Evolutionary conservation across 1,140 invertebrate species (phyloP).

Genomic region (Adelges cooleyi): DNA sequence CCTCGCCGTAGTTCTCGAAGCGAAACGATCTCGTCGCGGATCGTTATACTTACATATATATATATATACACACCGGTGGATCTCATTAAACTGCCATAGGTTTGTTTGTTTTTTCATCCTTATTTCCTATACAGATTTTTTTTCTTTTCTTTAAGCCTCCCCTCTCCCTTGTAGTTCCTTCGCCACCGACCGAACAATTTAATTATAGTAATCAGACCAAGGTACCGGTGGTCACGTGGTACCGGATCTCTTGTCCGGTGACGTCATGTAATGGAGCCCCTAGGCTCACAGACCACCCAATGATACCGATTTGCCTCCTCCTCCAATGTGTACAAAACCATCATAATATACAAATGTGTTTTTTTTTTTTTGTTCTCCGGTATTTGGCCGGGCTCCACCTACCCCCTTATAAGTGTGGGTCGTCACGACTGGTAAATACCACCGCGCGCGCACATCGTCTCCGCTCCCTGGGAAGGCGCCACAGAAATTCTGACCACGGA

Average conservation of each 20-base stretch:
- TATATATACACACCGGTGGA: neutral
- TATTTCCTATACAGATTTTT: neutral
- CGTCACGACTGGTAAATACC: slow-evolving; percentile 23
- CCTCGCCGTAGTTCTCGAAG: neutral
- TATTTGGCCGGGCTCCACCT: neutral
- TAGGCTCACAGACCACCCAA: slow-evolving; percentile 22
- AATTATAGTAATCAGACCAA: slow-evolving; percentile 28
- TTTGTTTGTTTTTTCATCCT: slow-evolving; percentile 23
- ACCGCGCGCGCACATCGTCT: neutral
- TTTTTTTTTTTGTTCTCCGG: neutral
- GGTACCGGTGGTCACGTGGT: slow-evolving; percentile 22
- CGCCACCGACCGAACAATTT: slow-evolving; percentile 2
- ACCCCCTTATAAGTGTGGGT: slow-evolving; percentile 19
- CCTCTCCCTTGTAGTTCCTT: neutral
- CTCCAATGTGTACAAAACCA: neutral
- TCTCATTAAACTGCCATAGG: slow-evolving; percentile 21
- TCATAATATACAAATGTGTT: neutral
- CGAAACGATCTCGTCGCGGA: slow-evolving; percentile 22
- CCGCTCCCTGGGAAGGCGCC: slow-evolving; percentile 14
- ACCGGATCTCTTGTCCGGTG: slow-evolving; percentile 24
- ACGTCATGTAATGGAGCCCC: slow-evolving; percentile 19
- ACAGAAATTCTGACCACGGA: slow-evolving; percentile 13
- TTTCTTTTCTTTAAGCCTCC: neutral
- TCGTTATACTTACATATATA: slow-evolving; percentile 5
- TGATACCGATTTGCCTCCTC: slow-evolving; percentile 3